Base-by-base conservation (phyloP, 2,113 vertebrate genomes). In the Nestor notabilis region DNA sequence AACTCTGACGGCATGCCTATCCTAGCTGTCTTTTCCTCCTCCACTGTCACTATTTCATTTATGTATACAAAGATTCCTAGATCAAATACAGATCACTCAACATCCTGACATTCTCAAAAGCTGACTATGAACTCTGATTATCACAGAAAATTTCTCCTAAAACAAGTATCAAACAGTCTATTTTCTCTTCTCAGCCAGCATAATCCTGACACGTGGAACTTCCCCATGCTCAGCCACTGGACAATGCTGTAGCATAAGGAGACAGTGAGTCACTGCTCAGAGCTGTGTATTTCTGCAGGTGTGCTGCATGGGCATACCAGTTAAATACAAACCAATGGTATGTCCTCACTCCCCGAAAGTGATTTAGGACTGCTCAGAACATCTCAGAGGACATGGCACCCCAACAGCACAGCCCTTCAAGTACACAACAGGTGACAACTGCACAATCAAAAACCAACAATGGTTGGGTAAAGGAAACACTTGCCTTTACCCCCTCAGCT, bases 51-150 rank as follows among this genome's bases (percentile, higher is more conserved):
- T 95, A 93, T 97, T 97, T 95, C 90, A 96, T 97, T 95, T 95
- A 93, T 29, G 77, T 87, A 94, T 69, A 90, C 85, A 91, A 93
- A 95, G 92, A 96, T 95, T 92, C n/a, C 8, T 94, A 95, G 95
- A 97, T 95, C 90, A 97, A 96, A 94, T 95, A 76, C 80, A 96
- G 80, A 97, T 96, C 96, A 97, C 95, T 97, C 96, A 95, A 91
- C 95, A 95, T 95, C 90, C 44, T 93, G 94, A 96, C 95, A 96
- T 96, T 93, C 86, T 92, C 77, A 95, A 78, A 83, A 97, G 44
- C 72, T 70, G 56, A 52, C 80, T 95, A 71, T 82, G 89, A 93
- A 94, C 90, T 95, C 96, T 70, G 90, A 89, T 94, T 87, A 96
- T 94, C 94, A 87, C 2, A 2, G 72, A 94, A 90, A 37, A 81